These are phyloP conservation scores for Nibea coibor DNA, from an alignment of 2,113 vertebrate genomes.

Conservation along the genomic window DNA sequence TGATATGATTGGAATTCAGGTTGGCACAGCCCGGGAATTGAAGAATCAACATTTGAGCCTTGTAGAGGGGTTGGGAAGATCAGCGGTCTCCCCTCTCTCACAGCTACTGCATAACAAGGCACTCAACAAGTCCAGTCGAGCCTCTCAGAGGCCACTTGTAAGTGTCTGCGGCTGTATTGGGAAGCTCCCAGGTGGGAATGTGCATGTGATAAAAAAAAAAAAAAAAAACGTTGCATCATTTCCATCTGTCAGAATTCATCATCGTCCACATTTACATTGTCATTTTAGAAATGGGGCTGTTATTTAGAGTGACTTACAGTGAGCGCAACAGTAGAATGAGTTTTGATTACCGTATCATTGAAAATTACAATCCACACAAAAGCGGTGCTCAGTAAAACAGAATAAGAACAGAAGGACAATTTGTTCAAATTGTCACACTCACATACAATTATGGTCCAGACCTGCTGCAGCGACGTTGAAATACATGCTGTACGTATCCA, in stretches of 20 bases:
- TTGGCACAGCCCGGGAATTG: not conserved
- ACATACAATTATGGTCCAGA: constrained; percentile 16
- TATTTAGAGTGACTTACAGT: constrained; percentile 32
- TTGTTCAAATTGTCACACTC: constrained; percentile 23
- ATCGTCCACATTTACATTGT: constrained; percentile 52
- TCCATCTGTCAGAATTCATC: constrained; percentile 46
- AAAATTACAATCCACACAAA: constrained; percentile 29
- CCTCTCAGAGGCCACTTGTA: constrained; percentile 7
- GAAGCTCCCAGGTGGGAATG: constrained; percentile 24
- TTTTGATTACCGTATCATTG: constrained; percentile 43
- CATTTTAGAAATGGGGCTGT: constrained; percentile 34
- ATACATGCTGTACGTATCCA: not conserved
- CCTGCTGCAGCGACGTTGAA: constrained; percentile 2
- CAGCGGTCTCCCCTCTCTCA: not conserved
- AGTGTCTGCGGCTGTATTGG: not conserved
- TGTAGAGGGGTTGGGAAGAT: not conserved
- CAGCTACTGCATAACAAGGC: not conserved
- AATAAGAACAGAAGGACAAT: constrained; percentile 10
- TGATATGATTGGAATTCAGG: not conserved
- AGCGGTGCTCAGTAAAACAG: constrained; percentile 21
- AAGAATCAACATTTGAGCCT: not conserved
- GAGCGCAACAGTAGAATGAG: constrained; percentile 30
- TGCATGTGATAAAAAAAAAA: constrained; percentile 25
- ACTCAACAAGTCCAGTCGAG: not conserved
- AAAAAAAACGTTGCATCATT: constrained; percentile 34